Conservation (phyloP, 2,888 invertebrate species). For the Drosophila meridiana region DNA sequence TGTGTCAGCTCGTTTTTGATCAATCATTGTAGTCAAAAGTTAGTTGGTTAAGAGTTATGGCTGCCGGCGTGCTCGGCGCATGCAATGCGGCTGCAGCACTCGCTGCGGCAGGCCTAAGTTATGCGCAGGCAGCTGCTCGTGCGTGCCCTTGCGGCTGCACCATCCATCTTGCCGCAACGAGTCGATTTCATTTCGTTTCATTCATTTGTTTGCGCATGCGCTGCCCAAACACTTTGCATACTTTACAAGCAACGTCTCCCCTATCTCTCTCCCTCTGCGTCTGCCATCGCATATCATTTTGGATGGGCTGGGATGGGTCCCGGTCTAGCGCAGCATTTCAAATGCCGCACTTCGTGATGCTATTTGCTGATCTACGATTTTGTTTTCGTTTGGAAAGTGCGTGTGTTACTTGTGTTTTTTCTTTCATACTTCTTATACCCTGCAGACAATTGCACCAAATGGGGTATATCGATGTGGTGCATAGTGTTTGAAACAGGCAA, state of each 20-base stretch:
- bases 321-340: constrained; percentile 14
- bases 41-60: constrained; percentile 13
- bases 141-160: constrained; percentile 66
- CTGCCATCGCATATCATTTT: background rate
- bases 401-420: constrained; percentile 36
- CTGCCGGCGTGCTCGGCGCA: background rate
- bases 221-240: constrained; percentile 65
- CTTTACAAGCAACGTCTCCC: constrained; percentile 52
- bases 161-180: constrained; percentile 56
- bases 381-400: constrained; percentile 76
- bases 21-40: constrained; percentile 21
- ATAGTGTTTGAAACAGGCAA: background rate
- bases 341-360: constrained; percentile 60
- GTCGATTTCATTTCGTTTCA: constrained; percentile 57
- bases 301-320: constrained; percentile 19
- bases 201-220: constrained; percentile 77
- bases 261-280: background rate
- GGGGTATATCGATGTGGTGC: background rate
- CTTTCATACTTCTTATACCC: constrained; percentile 1
- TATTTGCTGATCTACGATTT: constrained; percentile 69
- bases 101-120: constrained; percentile 47
- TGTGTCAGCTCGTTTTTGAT: constrained; percentile 37
- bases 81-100: background rate
- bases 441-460: background rate
- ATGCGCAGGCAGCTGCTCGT: constrained; percentile 60